A percentile compares a stretch with the other conserved stretches of the same genome.
These are phyloP conservation scores for western clawed frog (Xenopus tropicalis) DNA, from an alignment of 2,113 vertebrate species.

Conservation along the genomic window DNA sequence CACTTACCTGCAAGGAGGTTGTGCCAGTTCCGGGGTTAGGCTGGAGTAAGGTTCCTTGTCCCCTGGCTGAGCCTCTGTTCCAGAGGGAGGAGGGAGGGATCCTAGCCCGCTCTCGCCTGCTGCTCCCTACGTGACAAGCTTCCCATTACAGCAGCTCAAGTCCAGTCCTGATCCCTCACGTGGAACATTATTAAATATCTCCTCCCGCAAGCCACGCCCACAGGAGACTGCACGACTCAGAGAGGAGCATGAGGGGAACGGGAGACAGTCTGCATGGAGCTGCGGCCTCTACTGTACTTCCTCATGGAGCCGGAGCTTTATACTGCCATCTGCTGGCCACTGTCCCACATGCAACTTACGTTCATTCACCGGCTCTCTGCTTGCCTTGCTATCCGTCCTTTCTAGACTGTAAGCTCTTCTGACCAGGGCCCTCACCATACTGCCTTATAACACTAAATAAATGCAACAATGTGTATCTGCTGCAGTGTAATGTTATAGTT, in stretches of 20 bases:
- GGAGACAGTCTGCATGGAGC: not conserved
- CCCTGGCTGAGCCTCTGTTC: not conserved
- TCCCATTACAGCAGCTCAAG: slow-evolving; percentile 30
- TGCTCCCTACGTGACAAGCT: slow-evolving; percentile 11
- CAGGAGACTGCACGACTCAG: slow-evolving; percentile 24
- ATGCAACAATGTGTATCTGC: no score
- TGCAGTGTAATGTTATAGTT: no score
- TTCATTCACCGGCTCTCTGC: not conserved
- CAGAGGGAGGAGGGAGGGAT: not conserved
- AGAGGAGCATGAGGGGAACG: slow-evolving; percentile 27
- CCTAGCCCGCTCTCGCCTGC: slow-evolving; percentile 24
- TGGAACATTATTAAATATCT: slow-evolving; percentile 44
- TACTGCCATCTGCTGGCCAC: slow-evolving; percentile 18
- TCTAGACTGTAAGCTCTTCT: no score
- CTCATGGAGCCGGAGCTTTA: not conserved
- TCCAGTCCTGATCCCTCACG: slow-evolving; percentile 29
- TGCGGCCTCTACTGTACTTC: not conserved
- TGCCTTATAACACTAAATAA: no score
- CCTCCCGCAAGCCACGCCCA: slow-evolving; percentile 32
- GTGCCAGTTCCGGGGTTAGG: not conserved
- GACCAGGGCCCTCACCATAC: no score
- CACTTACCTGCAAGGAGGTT: slow-evolving; percentile 6
- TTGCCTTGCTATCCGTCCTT: no score
- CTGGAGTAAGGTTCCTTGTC: not conserved
- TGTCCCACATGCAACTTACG: no score